phyloP scores from a whole-genome alignment of 2,113 vertebrate species.

The Semnopithecus entellus region DNA sequence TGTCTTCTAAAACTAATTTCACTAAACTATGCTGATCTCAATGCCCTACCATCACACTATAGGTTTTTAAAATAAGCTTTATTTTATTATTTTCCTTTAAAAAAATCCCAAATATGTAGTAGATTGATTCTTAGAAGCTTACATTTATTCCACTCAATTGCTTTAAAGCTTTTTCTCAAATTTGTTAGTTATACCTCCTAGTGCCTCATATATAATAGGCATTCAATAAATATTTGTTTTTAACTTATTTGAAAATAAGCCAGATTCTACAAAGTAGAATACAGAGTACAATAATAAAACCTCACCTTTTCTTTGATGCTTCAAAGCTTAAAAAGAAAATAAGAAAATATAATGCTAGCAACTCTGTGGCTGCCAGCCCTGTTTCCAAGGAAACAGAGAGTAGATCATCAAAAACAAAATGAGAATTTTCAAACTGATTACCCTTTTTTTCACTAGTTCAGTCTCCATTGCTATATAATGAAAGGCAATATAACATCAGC shows the following conservation, averaged over 20 bases:
- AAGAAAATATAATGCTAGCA: constrained; percentile 54
- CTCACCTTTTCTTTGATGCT: constrained; percentile 61
- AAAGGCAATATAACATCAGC: constrained; percentile 4
- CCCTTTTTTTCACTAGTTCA: constrained; percentile 42
- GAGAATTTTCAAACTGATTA: constrained; percentile 70
- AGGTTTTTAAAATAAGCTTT: constrained; percentile 2
- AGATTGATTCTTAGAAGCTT: neutral
- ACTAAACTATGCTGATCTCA: constrained; percentile 4
- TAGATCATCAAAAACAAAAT: constrained; percentile 72
- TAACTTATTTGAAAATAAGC: constrained; percentile 60
- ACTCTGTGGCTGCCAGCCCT: constrained; percentile 47
- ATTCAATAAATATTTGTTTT: constrained; percentile 60
- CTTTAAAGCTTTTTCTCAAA: constrained; percentile 5
- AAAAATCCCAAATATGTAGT: neutral
- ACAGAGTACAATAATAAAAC: constrained; percentile 20
- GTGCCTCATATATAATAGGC: neutral
- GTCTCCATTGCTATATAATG: constrained; percentile 26
- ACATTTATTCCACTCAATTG: constrained; percentile 17
- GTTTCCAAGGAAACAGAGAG: constrained; percentile 76
- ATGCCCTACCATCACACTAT: neutral
- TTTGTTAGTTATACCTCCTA: neutral
- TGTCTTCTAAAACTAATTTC: constrained; percentile 36
- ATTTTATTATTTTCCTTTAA: neutral
- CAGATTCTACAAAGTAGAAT: neutral
- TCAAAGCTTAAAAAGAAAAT: constrained; percentile 59